A percentile compares a stretch with the other conserved stretches of the same genome.
Evolutionary conservation across 2,113 vertebrate genomes (phyloP).

Genomic region (Camarhynchus parvulus): DNA sequence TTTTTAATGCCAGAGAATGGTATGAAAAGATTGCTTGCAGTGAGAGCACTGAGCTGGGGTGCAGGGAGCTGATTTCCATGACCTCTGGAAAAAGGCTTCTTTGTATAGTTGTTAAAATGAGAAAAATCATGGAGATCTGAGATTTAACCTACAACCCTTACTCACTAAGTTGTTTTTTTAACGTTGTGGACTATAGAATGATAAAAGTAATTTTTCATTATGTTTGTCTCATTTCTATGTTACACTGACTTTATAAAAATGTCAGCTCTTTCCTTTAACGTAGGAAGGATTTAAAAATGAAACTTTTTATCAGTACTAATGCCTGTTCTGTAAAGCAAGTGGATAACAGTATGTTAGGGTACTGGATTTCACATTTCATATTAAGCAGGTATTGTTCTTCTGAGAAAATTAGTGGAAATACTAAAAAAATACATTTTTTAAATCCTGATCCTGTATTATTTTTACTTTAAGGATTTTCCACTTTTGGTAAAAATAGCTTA

Average conservation of each 20-base stretch:
- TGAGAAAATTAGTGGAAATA: background rate
- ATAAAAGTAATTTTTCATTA: background rate
- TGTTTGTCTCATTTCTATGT: background rate
- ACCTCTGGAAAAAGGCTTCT: background rate
- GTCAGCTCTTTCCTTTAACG: background rate
- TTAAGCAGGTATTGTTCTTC: background rate
- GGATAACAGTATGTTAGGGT: background rate
- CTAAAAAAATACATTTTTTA: background rate
- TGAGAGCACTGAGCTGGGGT: background rate
- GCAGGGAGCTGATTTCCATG: background rate
- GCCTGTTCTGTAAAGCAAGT: background rate
- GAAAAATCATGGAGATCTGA: background rate
- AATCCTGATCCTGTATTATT: background rate
- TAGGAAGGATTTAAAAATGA: background rate
- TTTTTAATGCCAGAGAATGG: background rate
- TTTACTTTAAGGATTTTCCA: background rate
- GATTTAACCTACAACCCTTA: background rate
- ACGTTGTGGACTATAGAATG: background rate
- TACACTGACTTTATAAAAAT: background rate
- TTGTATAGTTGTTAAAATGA: background rate
- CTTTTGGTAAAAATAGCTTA: background rate
- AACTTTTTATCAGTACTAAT: background rate
- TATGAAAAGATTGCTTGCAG: background rate
- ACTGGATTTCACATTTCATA: background rate
- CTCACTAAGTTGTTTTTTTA: background rate